Evolutionary conservation across 2,888 invertebrate species (phyloP), one percentile per base, ranked within the genome.

Genomic region (Leucoptera coffeella): DNA sequence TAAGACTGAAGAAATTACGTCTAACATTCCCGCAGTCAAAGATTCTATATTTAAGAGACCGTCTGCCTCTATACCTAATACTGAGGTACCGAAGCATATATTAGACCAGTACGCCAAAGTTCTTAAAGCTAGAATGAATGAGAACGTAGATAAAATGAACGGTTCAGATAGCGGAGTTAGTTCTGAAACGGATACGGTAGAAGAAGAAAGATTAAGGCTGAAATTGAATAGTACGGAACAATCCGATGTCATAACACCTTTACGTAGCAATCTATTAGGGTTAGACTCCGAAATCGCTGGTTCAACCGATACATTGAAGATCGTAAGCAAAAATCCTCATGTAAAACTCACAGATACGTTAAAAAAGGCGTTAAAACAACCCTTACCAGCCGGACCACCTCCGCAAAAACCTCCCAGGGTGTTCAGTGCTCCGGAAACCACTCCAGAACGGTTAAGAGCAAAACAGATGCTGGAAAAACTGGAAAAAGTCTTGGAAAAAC

Each of bases 321-420:
- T 67, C 3, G 69, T 65, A 39, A 50, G 56, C 19, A 65, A 65
- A 30, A 69, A 64, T 29, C 69, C 69, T 3, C 59, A 67, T 35
- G 34, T 67, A 23, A 47, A 41, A n/a, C 35, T 72, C 25, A 69
- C 77, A 0, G 80, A 80, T 36, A 80, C 79, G 2, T 50, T 83
- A 17, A 79, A 78, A 42, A 74, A 75, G 33, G 81, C 80, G 11
- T 50, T 83, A 23, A 78, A 77, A 42, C 76, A 80, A 35, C 83
- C 83, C 0, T 41, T 85, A 25, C 85, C 85, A 0, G 33, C 52
- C 3, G 84, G 83, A 0, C 83, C 84, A 4, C 82, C 85, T 1
- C 86, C 85, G 0, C 78, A 79, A 39, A 85, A 86, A 45, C 85
- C 86, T 2, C 86, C 85, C 0, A 52, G 85, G 33, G 17, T 17